These are phyloP conservation scores for Gadus chalcogrammus DNA, from an alignment of 2,113 vertebrate genomes.

Conservation along the genomic window DNA sequence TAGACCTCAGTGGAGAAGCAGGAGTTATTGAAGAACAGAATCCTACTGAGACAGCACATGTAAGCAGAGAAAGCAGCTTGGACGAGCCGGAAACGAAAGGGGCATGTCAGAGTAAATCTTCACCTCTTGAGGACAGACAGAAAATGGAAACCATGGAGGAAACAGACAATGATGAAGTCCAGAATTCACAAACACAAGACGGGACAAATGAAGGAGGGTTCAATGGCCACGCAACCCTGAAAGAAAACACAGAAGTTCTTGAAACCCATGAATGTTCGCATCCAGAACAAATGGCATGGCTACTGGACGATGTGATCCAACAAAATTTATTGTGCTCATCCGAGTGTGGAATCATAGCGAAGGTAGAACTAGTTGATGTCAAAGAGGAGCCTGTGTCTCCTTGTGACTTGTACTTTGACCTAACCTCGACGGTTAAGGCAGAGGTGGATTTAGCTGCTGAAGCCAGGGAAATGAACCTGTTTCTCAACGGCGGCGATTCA, in stretches of 20 bases:
- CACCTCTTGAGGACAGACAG: not conserved
- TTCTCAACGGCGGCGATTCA: not conserved
- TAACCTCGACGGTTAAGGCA: not conserved
- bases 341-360: not conserved
- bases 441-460: slow-evolving; percentile 32
- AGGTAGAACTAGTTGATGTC: slow-evolving; percentile 5
- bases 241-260: not conserved
- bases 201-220: slow-evolving; percentile 12
- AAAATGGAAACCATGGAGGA: slow-evolving; percentile 1
- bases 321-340: not conserved
- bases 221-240: not conserved
- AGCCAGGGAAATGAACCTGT: not conserved
- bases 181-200: slow-evolving; percentile 10
- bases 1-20: not conserved
- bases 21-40: not conserved
- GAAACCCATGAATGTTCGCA: not conserved
- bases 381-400: not conserved
- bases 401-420: not conserved
- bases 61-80: not conserved
- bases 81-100: slow-evolving; percentile 24
- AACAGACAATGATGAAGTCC: not conserved
- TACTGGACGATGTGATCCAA: not conserved
- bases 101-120: slow-evolving; percentile 21
- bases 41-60: slow-evolving; percentile 1
- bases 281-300: not conserved